Base-by-base conservation (phyloP, 2,797 vertebrate species). In the Netta rufina region DNA sequence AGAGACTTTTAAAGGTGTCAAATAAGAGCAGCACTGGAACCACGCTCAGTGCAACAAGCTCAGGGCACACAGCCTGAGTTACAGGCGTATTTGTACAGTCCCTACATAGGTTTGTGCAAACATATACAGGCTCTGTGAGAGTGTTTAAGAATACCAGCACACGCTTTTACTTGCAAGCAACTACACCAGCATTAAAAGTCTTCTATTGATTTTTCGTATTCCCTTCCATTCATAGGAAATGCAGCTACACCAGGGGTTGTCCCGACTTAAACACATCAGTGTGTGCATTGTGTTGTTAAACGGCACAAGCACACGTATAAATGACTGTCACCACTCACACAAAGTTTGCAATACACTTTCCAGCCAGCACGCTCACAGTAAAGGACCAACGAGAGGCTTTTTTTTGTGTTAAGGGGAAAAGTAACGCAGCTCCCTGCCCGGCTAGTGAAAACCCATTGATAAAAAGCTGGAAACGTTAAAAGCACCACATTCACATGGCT, bases 141-240 rank as follows among this genome's bases (percentile, higher is more conserved):
- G 1, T 8, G 22, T 65, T 85, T 83, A 12, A 65, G 14, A 75
- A 6, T 7, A 71, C 0, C 6, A 16, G 21, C 62, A 58, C 0
- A 0, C 66, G 62, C 47, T n/a, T 93, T 47, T 54, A 65, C 61
- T n/a, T 25, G 38, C 56, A 72, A 80, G 41, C 53, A 82, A 16
- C 67, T 57, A 14, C 2, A 79, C 32, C 30, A 66, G 36, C 0
- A 77, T 76, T n/a, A 53, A 81, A 81, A 70, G 39, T 62, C 38
- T 45, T 47, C 16, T n/a, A 45, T 0, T 32, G 36, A 54, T 66
- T 65, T 91, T 51, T 57, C 36, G 30, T 30, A 78, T 75, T 86
- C 30, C 33, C 19, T 65, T 32, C 45, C 30, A n/a, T 28, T 38
- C 65, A 24, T 0, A 4, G 81, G 33, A 89, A n/a, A 14, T 0